These are phyloP conservation scores for Neoseiulus cucumeris DNA, from an alignment of 1,140 invertebrate genomes.

Conservation along the genomic window DNA sequence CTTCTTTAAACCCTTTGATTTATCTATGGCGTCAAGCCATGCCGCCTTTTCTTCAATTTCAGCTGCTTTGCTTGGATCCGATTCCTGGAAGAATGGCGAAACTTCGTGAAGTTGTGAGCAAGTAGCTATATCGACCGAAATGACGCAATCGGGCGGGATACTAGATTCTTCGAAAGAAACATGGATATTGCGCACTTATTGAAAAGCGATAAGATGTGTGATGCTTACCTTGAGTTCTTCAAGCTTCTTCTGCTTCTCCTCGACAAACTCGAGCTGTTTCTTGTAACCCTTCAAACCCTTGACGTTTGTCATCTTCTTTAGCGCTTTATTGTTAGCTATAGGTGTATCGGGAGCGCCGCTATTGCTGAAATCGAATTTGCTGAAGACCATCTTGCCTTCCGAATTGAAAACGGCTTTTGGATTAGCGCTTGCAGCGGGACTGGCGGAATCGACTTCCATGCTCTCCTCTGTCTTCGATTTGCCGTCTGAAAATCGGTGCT, in stretches of 20 bases:
- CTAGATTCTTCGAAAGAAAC: too few species aligned
- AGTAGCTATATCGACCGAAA: too few species aligned
- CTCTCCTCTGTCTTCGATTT: too few species aligned
- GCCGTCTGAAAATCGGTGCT: background rate
- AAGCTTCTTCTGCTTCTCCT: slow-evolving; percentile 14
- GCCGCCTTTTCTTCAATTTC: background rate
- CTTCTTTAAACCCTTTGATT: background rate
- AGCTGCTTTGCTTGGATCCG: background rate
- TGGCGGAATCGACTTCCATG: too few species aligned
- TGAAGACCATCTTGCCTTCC: slow-evolving; percentile 57
- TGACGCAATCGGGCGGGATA: too few species aligned
- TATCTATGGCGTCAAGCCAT: background rate
- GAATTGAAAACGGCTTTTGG: slow-evolving; percentile 48
- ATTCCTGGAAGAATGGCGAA: background rate
- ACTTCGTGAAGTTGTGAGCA: too few species aligned
- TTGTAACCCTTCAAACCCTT: slow-evolving; percentile 5
- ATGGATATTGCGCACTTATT: too few species aligned
- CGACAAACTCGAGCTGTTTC: slow-evolving; percentile 12
- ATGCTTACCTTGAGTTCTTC: slow-evolving; percentile 1
- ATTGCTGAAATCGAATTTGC: slow-evolving; percentile 57
- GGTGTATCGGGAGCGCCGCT: slow-evolving; percentile 29
- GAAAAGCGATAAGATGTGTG: too few species aligned
- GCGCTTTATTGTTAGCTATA: background rate
- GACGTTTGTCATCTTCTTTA: slow-evolving; percentile 9
- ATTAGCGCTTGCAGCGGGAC: too few species aligned